Percentiles rank a stretch among this genome's conserved stretches.
Evolutionary conservation across 2,888 invertebrate species (phyloP).

Genomic region (Atrina japonica): DNA sequence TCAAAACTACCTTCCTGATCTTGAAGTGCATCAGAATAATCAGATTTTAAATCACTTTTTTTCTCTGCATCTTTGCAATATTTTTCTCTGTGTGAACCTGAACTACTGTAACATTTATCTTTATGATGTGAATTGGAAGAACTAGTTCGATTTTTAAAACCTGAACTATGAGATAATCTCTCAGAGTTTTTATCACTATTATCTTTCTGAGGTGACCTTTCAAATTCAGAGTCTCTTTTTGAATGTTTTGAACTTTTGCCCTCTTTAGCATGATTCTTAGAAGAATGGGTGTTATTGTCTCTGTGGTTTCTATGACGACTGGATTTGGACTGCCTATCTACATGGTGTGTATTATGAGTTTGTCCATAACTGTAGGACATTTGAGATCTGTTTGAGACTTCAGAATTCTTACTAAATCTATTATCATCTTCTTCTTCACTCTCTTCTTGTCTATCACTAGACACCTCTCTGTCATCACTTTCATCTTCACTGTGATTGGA

Average conservation of each 20-base stretch:
- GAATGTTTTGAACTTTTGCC: too few species aligned
- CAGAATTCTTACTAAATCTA: slow-evolving; percentile 3
- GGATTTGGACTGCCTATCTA: too few species aligned
- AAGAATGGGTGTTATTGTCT: slow-evolving; percentile 3
- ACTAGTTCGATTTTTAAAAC: slow-evolving; percentile 1
- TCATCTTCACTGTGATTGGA: slow-evolving; percentile 13
- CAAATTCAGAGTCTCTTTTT: not conserved
- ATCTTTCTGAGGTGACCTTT: not conserved
- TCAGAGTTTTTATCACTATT: not conserved
- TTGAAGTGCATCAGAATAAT: not conserved
- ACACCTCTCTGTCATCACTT: not conserved
- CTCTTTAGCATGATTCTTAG: slow-evolving; percentile 13
- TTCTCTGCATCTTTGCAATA: not conserved
- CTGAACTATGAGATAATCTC: not conserved
- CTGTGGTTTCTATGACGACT: slow-evolving; percentile 2
- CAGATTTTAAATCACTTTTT: not conserved
- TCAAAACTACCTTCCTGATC: not conserved
- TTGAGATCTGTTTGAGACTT: not conserved
- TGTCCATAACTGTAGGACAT: slow-evolving; percentile 3
- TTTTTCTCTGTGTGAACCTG: not conserved
- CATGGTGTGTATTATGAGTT: too few species aligned
- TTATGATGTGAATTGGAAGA: not conserved
- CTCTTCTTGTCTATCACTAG: not conserved
- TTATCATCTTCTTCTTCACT: slow-evolving; percentile 9
- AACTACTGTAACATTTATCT: slow-evolving; percentile 6